These are phyloP conservation scores for Elgaria multicarinata DNA, from an alignment of 2,113 vertebrate genomes.

Conservation along the genomic window DNA sequence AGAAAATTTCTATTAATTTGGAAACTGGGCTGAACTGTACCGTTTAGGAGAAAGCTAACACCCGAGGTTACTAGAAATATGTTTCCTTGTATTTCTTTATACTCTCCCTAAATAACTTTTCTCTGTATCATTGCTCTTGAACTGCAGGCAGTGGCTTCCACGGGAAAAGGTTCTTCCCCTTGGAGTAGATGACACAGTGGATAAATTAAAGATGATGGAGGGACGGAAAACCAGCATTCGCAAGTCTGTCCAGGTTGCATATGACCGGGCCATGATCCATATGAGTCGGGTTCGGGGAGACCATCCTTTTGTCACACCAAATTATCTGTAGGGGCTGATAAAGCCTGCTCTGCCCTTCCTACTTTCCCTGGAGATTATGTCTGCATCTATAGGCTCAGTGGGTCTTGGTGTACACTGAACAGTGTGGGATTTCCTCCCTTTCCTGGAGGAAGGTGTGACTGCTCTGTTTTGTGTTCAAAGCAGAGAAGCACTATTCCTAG, in stretches of 20 bases:
- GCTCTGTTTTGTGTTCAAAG: neutral
- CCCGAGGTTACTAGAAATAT: neutral
- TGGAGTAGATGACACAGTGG: constrained; percentile 91
- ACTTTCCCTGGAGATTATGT: constrained; percentile 7
- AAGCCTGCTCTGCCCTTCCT: constrained; percentile 23
- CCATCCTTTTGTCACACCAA: constrained; percentile 87
- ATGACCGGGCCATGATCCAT: constrained; percentile 95
- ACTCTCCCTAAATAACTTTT: rapidly evolving
- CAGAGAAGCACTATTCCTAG: neutral
- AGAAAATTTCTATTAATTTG: neutral
- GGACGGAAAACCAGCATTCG: constrained; percentile 96
- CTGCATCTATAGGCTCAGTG: neutral
- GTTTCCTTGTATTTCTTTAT: neutral
- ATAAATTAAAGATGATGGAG: constrained; percentile 97
- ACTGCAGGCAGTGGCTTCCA: constrained; percentile 94
- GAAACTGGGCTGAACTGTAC: neutral
- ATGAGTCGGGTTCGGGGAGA: constrained; percentile 90
- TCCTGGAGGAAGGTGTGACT: constrained; percentile 26
- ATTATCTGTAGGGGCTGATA: constrained; percentile 81
- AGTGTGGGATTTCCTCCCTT: constrained; percentile 22
- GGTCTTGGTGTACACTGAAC: neutral
- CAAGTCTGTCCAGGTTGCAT: constrained; percentile 97
- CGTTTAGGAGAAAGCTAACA: neutral
- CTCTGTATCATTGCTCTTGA: neutral
- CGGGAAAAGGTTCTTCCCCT: constrained; percentile 91